A percentile compares a stretch with the other conserved stretches of the same genome.
Conservation (phyloP, 2,113 vertebrate genomes). For the Colistium nudipinnis region DNA sequence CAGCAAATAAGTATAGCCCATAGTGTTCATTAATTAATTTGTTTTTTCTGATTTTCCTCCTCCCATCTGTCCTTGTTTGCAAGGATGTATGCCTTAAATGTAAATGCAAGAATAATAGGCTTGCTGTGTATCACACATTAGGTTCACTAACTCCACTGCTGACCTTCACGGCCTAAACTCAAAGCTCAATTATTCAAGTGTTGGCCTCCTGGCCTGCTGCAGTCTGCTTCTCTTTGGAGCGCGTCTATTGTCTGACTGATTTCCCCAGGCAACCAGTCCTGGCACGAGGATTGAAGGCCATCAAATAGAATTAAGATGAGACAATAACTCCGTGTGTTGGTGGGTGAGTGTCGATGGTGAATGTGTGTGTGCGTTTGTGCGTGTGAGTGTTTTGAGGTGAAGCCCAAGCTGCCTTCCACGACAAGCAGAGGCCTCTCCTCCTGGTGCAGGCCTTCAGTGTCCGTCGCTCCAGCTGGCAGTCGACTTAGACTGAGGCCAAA, state of each 20-base stretch:
- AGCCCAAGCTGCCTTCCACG: slow-evolving; percentile 61
- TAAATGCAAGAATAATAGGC: no score
- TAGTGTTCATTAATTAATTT: no score
- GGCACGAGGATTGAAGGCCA: slow-evolving; percentile 62
- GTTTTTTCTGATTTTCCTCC: no score
- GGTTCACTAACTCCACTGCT: no score
- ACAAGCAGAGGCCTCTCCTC: slow-evolving; percentile 70
- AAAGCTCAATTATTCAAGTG: slow-evolving; percentile 64
- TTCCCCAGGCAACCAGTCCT: slow-evolving; percentile 50
- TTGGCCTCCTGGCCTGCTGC: slow-evolving; percentile 51
- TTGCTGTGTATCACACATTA: no score
- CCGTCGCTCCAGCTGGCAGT: slow-evolving; percentile 70
- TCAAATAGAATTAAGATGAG: slow-evolving; percentile 66
- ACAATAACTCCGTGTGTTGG: slow-evolving; percentile 53
- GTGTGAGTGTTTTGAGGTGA: slow-evolving; percentile 58
- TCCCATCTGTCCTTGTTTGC: no score
- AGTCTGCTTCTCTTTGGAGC: slow-evolving; percentile 60
- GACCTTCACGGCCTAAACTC: slow-evolving; percentile 35
- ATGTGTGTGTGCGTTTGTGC: slow-evolving; percentile 5
- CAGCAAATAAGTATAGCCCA: no score
- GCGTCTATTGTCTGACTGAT: slow-evolving; percentile 62
- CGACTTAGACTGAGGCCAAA: slow-evolving; percentile 65
- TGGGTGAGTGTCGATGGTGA: slow-evolving; percentile 28
- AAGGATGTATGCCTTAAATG: no score
- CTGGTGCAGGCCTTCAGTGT: slow-evolving; percentile 69